These are phyloP conservation scores for Glaucomys volans DNA, from an alignment of 2,113 vertebrate genomes.

Conservation along the genomic window DNA sequence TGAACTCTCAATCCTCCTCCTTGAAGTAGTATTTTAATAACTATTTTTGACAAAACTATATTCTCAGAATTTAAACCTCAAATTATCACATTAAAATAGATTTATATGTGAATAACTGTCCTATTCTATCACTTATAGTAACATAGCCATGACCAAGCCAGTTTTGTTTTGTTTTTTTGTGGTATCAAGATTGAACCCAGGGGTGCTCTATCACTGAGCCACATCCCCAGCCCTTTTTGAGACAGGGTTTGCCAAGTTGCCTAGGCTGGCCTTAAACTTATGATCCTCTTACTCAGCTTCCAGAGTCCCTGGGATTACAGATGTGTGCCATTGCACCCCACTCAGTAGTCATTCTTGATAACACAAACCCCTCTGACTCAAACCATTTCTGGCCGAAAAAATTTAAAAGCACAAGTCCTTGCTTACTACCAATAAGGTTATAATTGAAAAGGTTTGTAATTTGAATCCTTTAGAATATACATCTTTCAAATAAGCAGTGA, in stretches of 20 bases:
- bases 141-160: constrained; percentile 1
- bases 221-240: too few species aligned
- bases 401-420: constrained; percentile 18
- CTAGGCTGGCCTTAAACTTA: not conserved
- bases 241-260: too few species aligned
- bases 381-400: not conserved
- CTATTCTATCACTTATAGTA: not conserved
- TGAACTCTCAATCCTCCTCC: too few species aligned
- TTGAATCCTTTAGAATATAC: not conserved
- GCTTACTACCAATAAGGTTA: not conserved
- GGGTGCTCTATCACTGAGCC: too few species aligned
- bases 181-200: too few species aligned
- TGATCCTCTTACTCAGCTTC: not conserved
- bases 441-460: constrained; percentile 13
- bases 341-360: constrained; percentile 8
- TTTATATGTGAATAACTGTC: not conserved
- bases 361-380: not conserved
- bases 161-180: too few species aligned
- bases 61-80: constrained; percentile 45
- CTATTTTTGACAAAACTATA: constrained; percentile 40
- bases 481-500: constrained; percentile 19
- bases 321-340: not conserved
- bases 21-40: constrained; percentile 33
- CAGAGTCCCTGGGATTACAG: not conserved
- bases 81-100: constrained; percentile 30